These are phyloP conservation scores for Tetragonula carbonaria DNA, from an alignment of 2,888 invertebrate species.

Conservation along the genomic window DNA sequence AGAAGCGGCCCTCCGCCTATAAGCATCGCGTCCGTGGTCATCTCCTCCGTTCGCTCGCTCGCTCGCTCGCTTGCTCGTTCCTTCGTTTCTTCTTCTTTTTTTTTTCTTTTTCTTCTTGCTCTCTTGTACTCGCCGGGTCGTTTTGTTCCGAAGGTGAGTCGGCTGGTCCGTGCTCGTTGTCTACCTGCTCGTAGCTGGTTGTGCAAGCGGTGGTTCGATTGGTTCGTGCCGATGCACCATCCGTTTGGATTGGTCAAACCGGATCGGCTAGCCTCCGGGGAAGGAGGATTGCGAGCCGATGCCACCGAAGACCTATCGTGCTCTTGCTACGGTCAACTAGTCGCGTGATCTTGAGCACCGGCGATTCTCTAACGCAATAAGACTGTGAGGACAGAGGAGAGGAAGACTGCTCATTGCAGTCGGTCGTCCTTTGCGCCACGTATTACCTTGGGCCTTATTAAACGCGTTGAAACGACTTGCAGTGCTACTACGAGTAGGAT, in stretches of 20 bases:
- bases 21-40: conserved; percentile 38
- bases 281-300: conserved; percentile 52
- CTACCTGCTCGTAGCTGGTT: conserved; percentile 39
- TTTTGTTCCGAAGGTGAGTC: conserved; percentile 8
- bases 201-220: conserved; percentile 55
- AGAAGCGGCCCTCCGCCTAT: conserved; percentile 27
- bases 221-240: conserved; percentile 65
- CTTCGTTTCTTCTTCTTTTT: too few species aligned
- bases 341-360: conserved; percentile 58
- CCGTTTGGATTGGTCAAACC: conserved; percentile 67
- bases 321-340: conserved; percentile 68
- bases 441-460: conserved; percentile 29
- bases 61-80: conserved; percentile 22
- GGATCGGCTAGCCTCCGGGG: conserved; percentile 68
- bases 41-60: conserved; percentile 34
- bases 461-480: conserved; percentile 1
- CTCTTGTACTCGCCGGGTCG: not conserved
- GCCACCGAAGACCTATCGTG: conserved; percentile 53
- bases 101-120: conserved; percentile 3
- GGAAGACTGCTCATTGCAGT: conserved; percentile 46
- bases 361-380: conserved; percentile 46
- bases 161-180: conserved; percentile 40
- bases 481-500: not conserved
- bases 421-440: conserved; percentile 38
- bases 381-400: conserved; percentile 41